Percentiles rank a stretch among this genome's conserved stretches.
phyloP scores from a whole-genome alignment of 2,113 vertebrate species.

The Pelecanoides urinatrix region DNA sequence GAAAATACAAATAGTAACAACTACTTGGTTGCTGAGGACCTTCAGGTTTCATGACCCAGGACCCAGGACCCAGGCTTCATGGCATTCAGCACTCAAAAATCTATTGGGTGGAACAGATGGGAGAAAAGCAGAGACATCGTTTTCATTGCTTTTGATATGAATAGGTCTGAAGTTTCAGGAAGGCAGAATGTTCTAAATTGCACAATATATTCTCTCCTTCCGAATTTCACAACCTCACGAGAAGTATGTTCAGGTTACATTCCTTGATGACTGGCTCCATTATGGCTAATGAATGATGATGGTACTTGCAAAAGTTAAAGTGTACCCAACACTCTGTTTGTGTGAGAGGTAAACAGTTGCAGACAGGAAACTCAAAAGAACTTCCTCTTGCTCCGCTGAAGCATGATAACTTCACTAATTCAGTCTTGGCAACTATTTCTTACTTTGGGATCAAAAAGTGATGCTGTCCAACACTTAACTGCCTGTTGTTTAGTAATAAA shows the following conservation, averaged over 20 bases:
- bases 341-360: not conserved
- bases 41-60: no score
- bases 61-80: not conserved
- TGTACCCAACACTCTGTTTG: not conserved
- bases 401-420: not conserved
- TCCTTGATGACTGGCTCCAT: not conserved
- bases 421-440: not conserved
- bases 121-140: not conserved
- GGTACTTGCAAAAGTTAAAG: conserved; percentile 1
- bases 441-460: not conserved
- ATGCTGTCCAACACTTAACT: not conserved
- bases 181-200: not conserved
- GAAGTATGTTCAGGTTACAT: not conserved
- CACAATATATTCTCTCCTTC: not conserved
- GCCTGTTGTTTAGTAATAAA: not conserved
- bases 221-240: not conserved
- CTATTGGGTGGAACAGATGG: not conserved
- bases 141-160: conserved; percentile 18
- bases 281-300: not conserved
- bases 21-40: not conserved
- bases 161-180: not conserved
- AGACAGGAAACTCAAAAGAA: not conserved
- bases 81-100: not conserved
- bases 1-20: not conserved
- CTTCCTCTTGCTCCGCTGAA: not conserved